Base-by-base conservation (phyloP, 2,797 vertebrate genomes). In the Anas georgica region DNA sequence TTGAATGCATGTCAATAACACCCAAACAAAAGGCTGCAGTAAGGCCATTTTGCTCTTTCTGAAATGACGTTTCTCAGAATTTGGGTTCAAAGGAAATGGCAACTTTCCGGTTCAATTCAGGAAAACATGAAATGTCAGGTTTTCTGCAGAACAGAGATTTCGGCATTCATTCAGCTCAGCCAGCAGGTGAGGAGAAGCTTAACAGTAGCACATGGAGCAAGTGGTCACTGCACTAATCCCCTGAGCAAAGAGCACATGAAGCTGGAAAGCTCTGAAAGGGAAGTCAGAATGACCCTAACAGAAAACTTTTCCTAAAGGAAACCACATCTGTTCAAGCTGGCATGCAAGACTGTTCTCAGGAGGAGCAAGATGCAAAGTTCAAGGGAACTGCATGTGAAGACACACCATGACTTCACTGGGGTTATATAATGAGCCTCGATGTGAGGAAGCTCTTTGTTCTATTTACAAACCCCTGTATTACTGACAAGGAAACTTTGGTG, bases 251-350 rank as follows among this genome's bases (percentile, higher is more conserved):
- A 95, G 91, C 64, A 92, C 94, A 80, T 52, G 81, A 93, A 56
- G 29, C 68, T 96, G 75, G 83, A 91, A 90, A 88, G 72, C 90
- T 90, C 86, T 87, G 93, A 85, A 96, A 85, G 67, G 85, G 87
- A 96, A 95, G 94, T 96, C 90, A 33, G 43, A 59, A 63, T 86
- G 82, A 78, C 93, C 92, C 93, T 70, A 77, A n/a, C 54, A 89
- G 95, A 94, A 66, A 88, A 81, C 87, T 46, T 86, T 96, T 94
- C 92, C 84, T 91, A 79, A 91, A 95, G 94, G 94, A 95, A 97
- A 62, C 83, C 73, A 85, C 86, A 88, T 90, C 90, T 93, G 88
- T 69, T 84, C 41, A 50, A 90, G 82, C 91, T 94, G 92, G 95
- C 94, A 73, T 94, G 88, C 79, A 76, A 83, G 88, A 67, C 72